phyloP scores from a whole-genome alignment of 2,888 invertebrate genomes.

The Leptinotarsa rubiginosa region DNA sequence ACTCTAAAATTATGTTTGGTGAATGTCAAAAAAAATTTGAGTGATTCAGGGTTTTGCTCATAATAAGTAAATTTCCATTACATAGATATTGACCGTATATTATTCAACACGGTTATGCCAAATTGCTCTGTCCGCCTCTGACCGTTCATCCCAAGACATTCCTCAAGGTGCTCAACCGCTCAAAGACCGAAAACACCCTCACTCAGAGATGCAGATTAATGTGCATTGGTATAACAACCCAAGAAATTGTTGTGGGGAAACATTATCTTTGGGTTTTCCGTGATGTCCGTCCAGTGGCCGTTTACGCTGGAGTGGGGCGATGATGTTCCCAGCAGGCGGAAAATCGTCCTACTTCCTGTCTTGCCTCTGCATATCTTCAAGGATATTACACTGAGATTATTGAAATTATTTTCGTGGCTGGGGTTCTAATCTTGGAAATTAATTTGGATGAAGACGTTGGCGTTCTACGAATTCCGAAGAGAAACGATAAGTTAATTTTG shows the following conservation, averaged over 20 bases:
- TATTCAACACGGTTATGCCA: neutral
- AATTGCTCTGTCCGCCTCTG: conserved; percentile 15
- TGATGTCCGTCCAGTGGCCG: conserved; percentile 43
- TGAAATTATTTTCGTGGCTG: conserved; percentile 50
- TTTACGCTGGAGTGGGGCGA: conserved; percentile 25
- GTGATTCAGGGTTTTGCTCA: too few species aligned
- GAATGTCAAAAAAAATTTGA: too few species aligned
- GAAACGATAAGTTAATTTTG: conserved; percentile 25
- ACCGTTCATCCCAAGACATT: conserved; percentile 33
- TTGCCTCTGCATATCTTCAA: conserved; percentile 50
- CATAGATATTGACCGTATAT: too few species aligned
- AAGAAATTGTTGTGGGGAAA: conserved; percentile 63
- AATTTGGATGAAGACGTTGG: conserved; percentile 37
- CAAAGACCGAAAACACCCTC: conserved; percentile 60
- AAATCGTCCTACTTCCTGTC: conserved; percentile 51
- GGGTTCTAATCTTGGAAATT: conserved; percentile 47
- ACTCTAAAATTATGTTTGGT: too few species aligned
- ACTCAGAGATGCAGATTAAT: conserved; percentile 64
- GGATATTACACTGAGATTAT: conserved; percentile 52
- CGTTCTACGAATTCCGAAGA: conserved; percentile 27
- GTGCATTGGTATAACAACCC: conserved; percentile 63
- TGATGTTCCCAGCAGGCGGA: conserved; percentile 54
- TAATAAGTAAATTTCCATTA: too few species aligned
- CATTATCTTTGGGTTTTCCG: conserved; percentile 50
- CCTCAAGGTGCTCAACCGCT: conserved; percentile 51